Evolutionary conservation across 2,888 invertebrate species (phyloP).

Genomic region (Eretmocerus hayati): DNA sequence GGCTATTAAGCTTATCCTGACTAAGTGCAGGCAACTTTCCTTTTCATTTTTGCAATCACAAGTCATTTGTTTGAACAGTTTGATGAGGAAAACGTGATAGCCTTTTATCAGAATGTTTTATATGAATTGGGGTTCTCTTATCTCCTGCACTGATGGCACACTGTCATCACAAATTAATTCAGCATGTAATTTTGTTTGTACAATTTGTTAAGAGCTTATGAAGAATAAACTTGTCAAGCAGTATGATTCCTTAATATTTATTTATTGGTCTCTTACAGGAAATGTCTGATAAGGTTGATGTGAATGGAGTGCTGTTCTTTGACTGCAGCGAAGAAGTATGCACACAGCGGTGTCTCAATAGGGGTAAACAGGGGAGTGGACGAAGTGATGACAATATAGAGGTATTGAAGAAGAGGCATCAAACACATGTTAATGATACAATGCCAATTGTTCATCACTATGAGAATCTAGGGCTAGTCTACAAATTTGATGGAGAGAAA

Average conservation of each 20-base stretch:
- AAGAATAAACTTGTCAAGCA: no score
- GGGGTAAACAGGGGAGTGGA: slow-evolving; percentile 86
- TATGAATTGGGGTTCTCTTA: no score
- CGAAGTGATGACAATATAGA: slow-evolving; percentile 91
- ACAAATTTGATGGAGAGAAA: slow-evolving; percentile 66
- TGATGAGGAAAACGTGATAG: no score
- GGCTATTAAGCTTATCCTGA: no score
- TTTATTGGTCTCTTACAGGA: slow-evolving; percentile 39
- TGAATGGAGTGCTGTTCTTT: slow-evolving; percentile 87
- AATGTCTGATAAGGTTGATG: slow-evolving; percentile 75
- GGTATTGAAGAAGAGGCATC: slow-evolving; percentile 77
- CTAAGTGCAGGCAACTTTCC: no score
- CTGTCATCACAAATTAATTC: no score
- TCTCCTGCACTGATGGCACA: no score
- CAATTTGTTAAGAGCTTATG: no score
- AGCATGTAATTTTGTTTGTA: no score
- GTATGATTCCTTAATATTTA: neutral
- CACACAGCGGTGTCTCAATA: slow-evolving; percentile 73
- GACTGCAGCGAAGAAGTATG: slow-evolving; percentile 83
- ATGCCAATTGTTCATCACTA: slow-evolving; percentile 86
- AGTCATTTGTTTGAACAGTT: no score
- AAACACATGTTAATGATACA: slow-evolving; percentile 78
- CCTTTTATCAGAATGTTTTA: no score
- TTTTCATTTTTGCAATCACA: no score
- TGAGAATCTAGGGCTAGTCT: slow-evolving; percentile 62